Evolutionary conservation across 2,113 vertebrate genomes (phyloP).

Genomic region (Microcebus tavaratra): DNA sequence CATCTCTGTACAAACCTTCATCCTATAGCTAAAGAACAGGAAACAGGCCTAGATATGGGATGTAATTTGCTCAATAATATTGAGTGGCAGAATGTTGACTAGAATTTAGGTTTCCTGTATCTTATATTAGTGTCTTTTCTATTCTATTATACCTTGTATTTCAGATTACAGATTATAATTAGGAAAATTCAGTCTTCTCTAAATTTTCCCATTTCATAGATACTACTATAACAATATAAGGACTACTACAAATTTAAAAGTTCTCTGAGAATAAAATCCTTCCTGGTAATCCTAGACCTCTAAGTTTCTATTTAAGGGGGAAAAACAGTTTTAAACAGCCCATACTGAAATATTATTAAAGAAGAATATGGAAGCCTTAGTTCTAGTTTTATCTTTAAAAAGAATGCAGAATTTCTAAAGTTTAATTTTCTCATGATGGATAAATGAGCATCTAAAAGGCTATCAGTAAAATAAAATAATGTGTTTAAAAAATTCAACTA

Average conservation of each 20-base stretch:
- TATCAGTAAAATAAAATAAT: slow-evolving; percentile 34
- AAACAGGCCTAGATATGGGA: not conserved
- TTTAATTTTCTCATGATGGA: slow-evolving; percentile 20
- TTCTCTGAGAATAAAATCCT: slow-evolving; percentile 23
- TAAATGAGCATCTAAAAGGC: not conserved
- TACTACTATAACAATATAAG: not conserved
- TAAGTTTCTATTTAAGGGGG: slow-evolving; percentile 28
- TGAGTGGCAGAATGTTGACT: not conserved
- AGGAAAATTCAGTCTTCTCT: slow-evolving; percentile 10
- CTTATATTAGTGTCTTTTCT: not conserved
- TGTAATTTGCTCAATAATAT: not conserved
- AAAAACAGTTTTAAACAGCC: not conserved
- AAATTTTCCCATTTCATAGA: not conserved
- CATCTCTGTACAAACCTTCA: slow-evolving; percentile 1
- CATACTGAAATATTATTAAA: not conserved
- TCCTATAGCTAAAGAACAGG: not conserved
- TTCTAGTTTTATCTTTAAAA: slow-evolving; percentile 23
- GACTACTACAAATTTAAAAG: not conserved
- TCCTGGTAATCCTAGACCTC: not conserved
- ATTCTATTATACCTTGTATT: not conserved
- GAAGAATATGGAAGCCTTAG: slow-evolving; percentile 12
- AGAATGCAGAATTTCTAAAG: slow-evolving; percentile 15
- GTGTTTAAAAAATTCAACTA: slow-evolving; percentile 30
- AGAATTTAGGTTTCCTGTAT: not conserved
- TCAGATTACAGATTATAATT: not conserved